Base-by-base conservation (phyloP, 2,888 invertebrate genomes). In the Adineta ricciae region DNA sequence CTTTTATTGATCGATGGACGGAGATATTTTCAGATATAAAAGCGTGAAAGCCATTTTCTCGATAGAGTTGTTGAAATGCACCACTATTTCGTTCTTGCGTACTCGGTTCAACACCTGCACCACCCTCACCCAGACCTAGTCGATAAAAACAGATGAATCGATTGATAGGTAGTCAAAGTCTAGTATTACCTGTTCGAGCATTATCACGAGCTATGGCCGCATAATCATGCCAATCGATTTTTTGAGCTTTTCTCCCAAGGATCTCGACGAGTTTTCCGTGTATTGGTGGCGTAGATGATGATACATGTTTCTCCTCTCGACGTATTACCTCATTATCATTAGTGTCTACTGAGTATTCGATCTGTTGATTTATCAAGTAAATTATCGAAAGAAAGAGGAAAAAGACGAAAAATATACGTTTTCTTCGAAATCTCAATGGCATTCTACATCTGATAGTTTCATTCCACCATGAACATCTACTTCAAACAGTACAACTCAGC, bases 11-110 rank as follows among this genome's bases (percentile, higher is more conserved):
- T 84, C 97, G 93, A 90, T 96, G 94, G 24, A 97, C 88, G 0
- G 96, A 93, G 87, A 98, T 96, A 88, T 93, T 93, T 91, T 98
- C 97, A 89, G 96, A 96, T 24, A 95, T 92, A 0, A 94, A 93
- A 0, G 94, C 97, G 90, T 97, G 96, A 90, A 97, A 98, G 0
- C 97, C 97, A 90, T 98, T 85, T 52, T 83, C 54, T 38, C 50
- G 72, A 83, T 83, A 85, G 1, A 85, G 16, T 64, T 2, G 27
- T 32, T 27, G 16, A 32, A 64, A 64, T 3, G 27, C 32, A 16
- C 1, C 9, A 64, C 7, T 27, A n/a, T 16, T 64, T 64, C 32
- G 3, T 9, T 64, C 32, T 32, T 64, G 2, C 2, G 16, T 27
- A 14, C 27, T 32, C 0, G 64, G 27, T 64, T 64, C 64, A 9